Evolutionary conservation across 2,888 invertebrate species (phyloP).

Genomic region (Volucella zonaria): DNA sequence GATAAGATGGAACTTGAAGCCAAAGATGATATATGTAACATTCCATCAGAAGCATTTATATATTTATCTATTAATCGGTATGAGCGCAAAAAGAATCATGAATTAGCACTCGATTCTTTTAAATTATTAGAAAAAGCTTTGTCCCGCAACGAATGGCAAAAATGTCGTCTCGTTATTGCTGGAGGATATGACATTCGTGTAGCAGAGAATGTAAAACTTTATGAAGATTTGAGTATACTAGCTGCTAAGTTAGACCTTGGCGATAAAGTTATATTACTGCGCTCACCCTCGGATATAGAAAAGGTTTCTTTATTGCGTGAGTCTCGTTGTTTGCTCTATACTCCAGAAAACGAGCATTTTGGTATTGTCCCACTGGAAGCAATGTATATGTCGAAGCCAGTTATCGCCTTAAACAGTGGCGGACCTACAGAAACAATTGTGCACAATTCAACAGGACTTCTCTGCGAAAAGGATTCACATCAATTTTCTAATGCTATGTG

Average conservation of each 20-base stretch:
- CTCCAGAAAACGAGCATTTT: conserved; percentile 98
- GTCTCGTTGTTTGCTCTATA: conserved; percentile 93
- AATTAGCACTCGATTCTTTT: conserved; percentile 92
- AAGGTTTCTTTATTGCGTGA: conserved; percentile 92
- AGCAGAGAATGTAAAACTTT: conserved; percentile 93
- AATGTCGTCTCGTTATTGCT: conserved; percentile 93
- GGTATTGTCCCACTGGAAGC: conserved; percentile 99
- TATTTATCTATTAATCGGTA: conserved; percentile 98
- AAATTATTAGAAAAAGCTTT: conserved; percentile 85
- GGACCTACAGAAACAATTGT: conserved; percentile 96
- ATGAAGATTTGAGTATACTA: conserved; percentile 88
- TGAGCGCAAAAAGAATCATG: conserved; percentile 98
- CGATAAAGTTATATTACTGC: conserved; percentile 91
- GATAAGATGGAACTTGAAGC: conserved; percentile 84
- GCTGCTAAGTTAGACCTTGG: conserved; percentile 86
- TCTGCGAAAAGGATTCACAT: conserved; percentile 88
- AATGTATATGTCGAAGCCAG: conserved; percentile 96
- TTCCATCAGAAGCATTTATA: conserved; percentile 85
- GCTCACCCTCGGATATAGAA: conserved; percentile 92
- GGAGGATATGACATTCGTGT: conserved; percentile 97
- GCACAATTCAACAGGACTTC: conserved; percentile 90
- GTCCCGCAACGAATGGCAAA: conserved; percentile 85
- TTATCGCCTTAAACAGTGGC: conserved; percentile 97
- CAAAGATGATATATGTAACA: conserved; percentile 80
- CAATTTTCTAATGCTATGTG: conserved; percentile 91